A percentile compares a stretch with the other conserved stretches of the same genome.
phyloP scores from a whole-genome alignment of 2,113 vertebrate species.

The Pseudonaja textilis region DNA sequence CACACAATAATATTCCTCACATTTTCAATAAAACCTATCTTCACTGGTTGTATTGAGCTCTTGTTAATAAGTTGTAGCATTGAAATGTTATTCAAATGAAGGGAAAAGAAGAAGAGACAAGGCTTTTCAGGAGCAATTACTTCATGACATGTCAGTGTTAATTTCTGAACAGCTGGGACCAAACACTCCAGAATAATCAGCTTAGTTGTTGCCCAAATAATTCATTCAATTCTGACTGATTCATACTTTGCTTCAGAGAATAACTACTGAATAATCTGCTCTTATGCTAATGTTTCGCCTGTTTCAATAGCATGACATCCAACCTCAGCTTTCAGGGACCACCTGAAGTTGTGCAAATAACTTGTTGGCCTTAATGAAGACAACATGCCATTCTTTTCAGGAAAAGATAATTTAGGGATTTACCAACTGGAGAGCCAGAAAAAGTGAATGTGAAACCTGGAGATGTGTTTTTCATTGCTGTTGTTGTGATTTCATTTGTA shows the following conservation, averaged over 20 bases:
- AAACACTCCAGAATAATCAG: background rate
- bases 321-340: constrained; percentile 38
- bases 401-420: constrained; percentile 3
- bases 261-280: constrained; percentile 45
- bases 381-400: constrained; percentile 40
- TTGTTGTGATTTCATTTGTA: background rate
- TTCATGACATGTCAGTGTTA: constrained; percentile 10
- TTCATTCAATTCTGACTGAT: constrained; percentile 12
- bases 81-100: constrained; percentile 41
- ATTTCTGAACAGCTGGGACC: background rate
- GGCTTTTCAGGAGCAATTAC: constrained; percentile 39
- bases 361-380: constrained; percentile 50
- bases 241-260: constrained; percentile 27
- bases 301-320: constrained; percentile 33
- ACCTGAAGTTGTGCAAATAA: constrained; percentile 55
- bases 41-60: background rate
- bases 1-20: background rate
- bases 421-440: background rate
- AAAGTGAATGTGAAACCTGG: background rate
- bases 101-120: constrained; percentile 3
- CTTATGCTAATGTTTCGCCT: constrained; percentile 19
- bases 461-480: rapidly evolving
- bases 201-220: constrained; percentile 35
- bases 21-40: background rate
- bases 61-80: constrained; percentile 39